phyloP scores from a whole-genome alignment of 1,140 invertebrate species.

The Zaprionus davidi region DNA sequence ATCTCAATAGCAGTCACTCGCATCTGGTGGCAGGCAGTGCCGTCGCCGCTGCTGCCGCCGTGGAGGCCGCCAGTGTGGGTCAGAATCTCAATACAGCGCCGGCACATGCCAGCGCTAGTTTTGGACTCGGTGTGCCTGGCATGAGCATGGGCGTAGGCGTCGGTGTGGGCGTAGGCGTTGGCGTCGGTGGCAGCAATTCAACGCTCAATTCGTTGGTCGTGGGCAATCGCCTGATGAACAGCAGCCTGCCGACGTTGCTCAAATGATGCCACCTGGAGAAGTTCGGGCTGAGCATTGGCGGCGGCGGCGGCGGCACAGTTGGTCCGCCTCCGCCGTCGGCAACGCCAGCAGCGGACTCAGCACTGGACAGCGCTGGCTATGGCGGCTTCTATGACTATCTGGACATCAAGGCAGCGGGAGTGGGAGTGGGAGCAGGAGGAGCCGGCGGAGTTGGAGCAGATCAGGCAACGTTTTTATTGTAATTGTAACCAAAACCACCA shows the following conservation, averaged over 20 bases:
- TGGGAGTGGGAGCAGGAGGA: conserved; percentile 47
- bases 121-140: conserved; percentile 68
- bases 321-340: conserved; percentile 62
- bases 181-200: conserved; percentile 68
- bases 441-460: conserved; percentile 24
- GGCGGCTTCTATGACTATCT: conserved; percentile 67
- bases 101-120: conserved; percentile 59
- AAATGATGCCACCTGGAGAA: conserved; percentile 84
- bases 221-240: conserved; percentile 81
- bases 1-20: conserved; percentile 51
- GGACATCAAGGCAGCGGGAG: conserved; percentile 61
- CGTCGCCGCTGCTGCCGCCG: conserved; percentile 11
- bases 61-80: conserved; percentile 35
- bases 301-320: conserved; percentile 27
- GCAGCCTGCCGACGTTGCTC: conserved; percentile 75
- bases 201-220: conserved; percentile 78
- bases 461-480: conserved; percentile 76
- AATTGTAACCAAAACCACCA: conserved; percentile 77
- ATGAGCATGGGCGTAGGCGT: conserved; percentile 66
- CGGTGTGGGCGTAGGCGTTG: conserved; percentile 65
- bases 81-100: conserved; percentile 71
- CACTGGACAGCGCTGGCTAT: conserved; percentile 56
- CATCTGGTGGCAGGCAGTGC: conserved; percentile 32
- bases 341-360: conserved; percentile 57
- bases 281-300: conserved; percentile 75